Percentiles rank a stretch among this genome's conserved stretches.
Conservation (phyloP, 1,140 invertebrate species). For the Neotoxoptera formosana region DNA sequence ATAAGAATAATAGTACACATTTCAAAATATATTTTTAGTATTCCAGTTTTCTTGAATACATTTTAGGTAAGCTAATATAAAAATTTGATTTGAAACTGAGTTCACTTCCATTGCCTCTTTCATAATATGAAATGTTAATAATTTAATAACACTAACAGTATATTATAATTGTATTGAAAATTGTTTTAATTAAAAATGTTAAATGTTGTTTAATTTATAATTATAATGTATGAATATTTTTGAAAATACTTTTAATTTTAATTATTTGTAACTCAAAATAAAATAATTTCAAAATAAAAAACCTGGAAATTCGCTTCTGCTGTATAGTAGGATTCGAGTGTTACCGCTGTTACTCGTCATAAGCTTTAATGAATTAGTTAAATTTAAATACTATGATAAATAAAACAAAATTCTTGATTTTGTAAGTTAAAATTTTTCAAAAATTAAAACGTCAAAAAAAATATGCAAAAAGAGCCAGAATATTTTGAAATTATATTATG, state of each 20-base stretch:
- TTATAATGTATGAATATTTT: no score
- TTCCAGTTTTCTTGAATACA: background rate
- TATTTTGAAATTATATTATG: background rate
- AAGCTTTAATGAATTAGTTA: background rate
- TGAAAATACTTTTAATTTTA: no score
- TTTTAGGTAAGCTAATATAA: background rate
- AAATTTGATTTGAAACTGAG: background rate
- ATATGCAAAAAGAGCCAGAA: background rate
- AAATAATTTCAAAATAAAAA: background rate
- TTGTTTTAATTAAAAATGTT: no score
- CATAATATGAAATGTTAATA: no score
- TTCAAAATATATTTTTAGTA: no score
- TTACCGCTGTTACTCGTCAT: background rate
- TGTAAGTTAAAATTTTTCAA: background rate
- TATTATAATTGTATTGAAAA: background rate
- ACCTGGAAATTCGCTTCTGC: background rate
- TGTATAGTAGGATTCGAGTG: background rate
- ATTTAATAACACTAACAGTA: no score
- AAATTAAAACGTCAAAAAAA: no score
- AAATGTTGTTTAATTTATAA: no score
- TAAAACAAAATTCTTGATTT: background rate
- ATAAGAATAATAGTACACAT: no score
- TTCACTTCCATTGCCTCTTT: no score
- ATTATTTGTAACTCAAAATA: background rate
- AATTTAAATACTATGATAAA: background rate